Base-by-base conservation (phyloP, 2,888 invertebrate genomes). In the Fissipunctia ypsillon region DNA sequence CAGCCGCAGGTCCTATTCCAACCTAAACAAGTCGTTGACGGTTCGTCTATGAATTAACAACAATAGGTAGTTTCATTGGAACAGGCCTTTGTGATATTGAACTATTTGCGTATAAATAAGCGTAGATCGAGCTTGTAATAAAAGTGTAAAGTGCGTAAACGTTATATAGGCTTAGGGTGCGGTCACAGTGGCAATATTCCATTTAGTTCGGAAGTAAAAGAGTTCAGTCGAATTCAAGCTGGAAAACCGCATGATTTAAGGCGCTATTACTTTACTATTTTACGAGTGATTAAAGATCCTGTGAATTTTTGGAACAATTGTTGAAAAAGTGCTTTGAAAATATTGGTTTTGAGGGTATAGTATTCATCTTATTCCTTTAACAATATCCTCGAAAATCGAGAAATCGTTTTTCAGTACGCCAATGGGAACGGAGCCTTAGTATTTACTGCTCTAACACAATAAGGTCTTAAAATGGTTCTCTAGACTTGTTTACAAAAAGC, bases 51-150 rank as follows among this genome's bases (percentile, higher is more conserved):
- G 91, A 91, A 91, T 87, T 92, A 90, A 88, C 88, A 93, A 95
- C 95, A 95, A 96, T 95, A 91, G 95, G 89, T 90, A 87, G 90
- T 95, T 95, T 94, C 91, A 92, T 89, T 88, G 90, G 94, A 94
- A 95, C 91, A 92, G 88, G 93, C 94, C 94, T 94, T 95, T 95
- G 95, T 95, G 91, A 92, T 91, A 92, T 90, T 89, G 91, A 90
- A 88, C 88, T 90, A 87, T 70, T 80, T 78, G 80, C 66, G 35
- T 78, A 68, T 78, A 77, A 81, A 78, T 83, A 80, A 63, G 73
- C 71, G 82, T 75, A 80, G 75, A 84, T 78, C 73, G 80, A 71
- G 66, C 66, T 59, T 69, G 72, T 80, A 78, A 84, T 83, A 83
- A 80, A 84, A 81, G 69, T 73, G 61, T 82, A 31, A 72, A 79